Conservation (phyloP, 23 tunicate genomes). For the Phallusia fumigata region DNA sequence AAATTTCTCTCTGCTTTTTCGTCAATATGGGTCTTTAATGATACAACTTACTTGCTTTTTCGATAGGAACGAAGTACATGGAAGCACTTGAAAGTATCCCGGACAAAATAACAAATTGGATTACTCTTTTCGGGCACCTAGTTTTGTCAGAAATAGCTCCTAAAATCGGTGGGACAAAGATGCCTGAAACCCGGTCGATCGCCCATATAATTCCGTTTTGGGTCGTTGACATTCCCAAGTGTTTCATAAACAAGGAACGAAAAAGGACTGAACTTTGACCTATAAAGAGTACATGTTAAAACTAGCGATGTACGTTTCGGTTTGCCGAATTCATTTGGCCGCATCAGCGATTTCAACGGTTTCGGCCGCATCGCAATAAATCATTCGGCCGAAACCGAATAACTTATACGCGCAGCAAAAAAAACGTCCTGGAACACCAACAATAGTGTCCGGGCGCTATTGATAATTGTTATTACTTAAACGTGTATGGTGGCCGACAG, state of each 20-base stretch:
- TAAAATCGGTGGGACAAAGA: constrained; percentile 38
- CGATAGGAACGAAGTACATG: constrained; percentile 20
- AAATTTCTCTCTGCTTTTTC: no score
- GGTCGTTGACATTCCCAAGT: constrained; percentile 63
- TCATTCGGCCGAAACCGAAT: no score
- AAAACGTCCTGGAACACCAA: no score
- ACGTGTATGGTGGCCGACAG: no score
- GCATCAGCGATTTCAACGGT: no score
- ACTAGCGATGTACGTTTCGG: background rate
- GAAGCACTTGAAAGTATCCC: background rate
- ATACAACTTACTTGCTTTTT: background rate
- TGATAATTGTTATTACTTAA: no score
- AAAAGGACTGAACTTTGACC: constrained; percentile 24
- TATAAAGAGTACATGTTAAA: background rate
- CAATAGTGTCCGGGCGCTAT: no score
- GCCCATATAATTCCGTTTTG: constrained; percentile 55
- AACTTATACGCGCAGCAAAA: no score
- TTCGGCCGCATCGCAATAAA: no score
- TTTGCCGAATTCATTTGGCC: no score
- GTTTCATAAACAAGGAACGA: constrained; percentile 41
- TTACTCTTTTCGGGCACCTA: constrained; percentile 23
- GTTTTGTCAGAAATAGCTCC: constrained; percentile 48
- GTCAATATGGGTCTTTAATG: background rate
- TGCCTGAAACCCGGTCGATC: constrained; percentile 32
- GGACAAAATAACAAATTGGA: constrained; percentile 5